Evolutionary conservation across 2,797 vertebrate genomes (phyloP).

Genomic region (Rachycentron canadum): DNA sequence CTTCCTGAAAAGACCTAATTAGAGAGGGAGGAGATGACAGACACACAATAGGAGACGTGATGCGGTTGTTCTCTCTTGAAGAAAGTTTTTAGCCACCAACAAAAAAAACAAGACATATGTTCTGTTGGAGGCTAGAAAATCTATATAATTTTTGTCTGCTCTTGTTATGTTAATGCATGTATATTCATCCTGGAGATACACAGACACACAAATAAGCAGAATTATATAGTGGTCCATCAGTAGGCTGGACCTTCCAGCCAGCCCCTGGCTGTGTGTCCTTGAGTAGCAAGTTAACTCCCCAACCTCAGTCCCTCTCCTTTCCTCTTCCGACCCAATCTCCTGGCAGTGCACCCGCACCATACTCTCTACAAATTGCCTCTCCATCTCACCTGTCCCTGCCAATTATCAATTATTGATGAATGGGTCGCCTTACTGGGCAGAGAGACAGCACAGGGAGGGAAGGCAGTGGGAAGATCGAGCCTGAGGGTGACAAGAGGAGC

Average conservation of each 20-base stretch:
- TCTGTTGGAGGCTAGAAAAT: background rate
- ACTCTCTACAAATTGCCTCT: conserved; percentile 86
- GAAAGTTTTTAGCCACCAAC: background rate
- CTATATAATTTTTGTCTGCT: background rate
- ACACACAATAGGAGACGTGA: background rate
- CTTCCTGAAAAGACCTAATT: background rate
- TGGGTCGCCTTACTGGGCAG: conserved; percentile 82
- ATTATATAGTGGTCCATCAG: conserved; percentile 45
- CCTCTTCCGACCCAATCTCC: conserved; percentile 70
- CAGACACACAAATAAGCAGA: background rate
- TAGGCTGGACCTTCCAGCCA: conserved; percentile 27
- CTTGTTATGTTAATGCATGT: background rate
- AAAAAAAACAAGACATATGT: background rate
- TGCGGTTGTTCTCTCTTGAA: background rate
- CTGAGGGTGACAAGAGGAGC: conserved; percentile 50
- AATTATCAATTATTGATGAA: conserved; percentile 90
- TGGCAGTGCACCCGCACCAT: conserved; percentile 77
- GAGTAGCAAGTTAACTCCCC: conserved; percentile 68
- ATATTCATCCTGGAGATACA: background rate
- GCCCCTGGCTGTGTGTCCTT: conserved; percentile 52
- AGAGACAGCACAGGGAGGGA: conserved; percentile 36
- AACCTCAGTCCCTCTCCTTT: conserved; percentile 52
- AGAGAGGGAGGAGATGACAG: background rate
- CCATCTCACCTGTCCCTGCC: conserved; percentile 86
- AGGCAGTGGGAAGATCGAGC: conserved; percentile 43